These are phyloP conservation scores for Heloderma charlesbogerti DNA, from an alignment of 2,113 vertebrate species.

Conservation along the genomic window DNA sequence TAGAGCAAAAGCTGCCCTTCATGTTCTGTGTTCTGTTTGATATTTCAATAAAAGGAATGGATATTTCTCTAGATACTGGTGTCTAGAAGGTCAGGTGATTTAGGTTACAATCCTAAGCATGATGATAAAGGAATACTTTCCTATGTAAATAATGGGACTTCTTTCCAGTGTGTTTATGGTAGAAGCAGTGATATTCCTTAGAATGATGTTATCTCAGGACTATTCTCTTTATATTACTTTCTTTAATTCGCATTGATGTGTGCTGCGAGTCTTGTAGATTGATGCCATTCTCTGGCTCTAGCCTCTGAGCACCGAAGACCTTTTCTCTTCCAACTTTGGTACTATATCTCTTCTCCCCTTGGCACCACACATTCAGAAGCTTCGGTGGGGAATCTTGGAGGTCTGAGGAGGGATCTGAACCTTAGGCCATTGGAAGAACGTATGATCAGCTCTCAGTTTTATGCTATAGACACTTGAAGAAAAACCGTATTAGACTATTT, in stretches of 20 bases:
- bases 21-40: neutral
- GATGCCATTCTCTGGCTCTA: neutral
- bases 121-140: neutral
- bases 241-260: neutral
- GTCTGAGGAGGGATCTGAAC: neutral
- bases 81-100: neutral
- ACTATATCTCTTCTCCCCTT: neutral
- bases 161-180: neutral
- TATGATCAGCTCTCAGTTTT: too few species aligned
- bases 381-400: neutral
- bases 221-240: neutral
- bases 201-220: neutral
- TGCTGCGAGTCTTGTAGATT: neutral
- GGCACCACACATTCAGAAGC: neutral
- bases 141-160: neutral
- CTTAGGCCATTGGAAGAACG: neutral
- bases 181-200: neutral
- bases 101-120: neutral
- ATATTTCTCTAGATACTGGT: neutral
- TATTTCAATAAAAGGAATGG: neutral
- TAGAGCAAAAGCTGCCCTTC: too few species aligned
- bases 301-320: neutral
- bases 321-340: neutral
- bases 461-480: too few species aligned
- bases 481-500: too few species aligned